Evolutionary conservation across 2,888 invertebrate species (phyloP).

Genomic region (Exephanes ischioxanthus): DNA sequence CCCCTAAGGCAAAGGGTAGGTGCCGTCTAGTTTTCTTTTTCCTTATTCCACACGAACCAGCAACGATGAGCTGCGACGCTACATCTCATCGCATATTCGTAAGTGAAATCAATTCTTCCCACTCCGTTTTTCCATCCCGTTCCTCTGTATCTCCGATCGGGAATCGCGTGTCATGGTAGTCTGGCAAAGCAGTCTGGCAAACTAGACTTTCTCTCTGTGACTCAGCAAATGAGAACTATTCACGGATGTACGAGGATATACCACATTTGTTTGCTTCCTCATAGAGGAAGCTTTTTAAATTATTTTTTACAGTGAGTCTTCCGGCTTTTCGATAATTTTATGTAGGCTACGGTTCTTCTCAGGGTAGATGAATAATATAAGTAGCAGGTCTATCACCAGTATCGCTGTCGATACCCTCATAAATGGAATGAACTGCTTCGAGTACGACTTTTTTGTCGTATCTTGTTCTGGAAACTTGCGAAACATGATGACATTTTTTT

Average conservation of each 20-base stretch:
- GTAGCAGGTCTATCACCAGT: background rate
- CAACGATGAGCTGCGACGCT: constrained; percentile 19
- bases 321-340: background rate
- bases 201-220: background rate
- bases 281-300: background rate
- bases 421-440: constrained; percentile 37
- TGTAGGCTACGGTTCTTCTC: background rate
- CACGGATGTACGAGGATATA: background rate
- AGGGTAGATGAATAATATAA: background rate
- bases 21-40: constrained; percentile 27
- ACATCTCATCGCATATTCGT: constrained; percentile 27
- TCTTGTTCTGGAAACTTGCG: background rate
- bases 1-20: constrained; percentile 14
- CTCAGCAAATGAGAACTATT: background rate
- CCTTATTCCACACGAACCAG: background rate
- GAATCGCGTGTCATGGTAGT: constrained; percentile 13
- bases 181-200: background rate
- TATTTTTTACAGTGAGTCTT: background rate
- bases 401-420: background rate
- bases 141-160: background rate
- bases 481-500: constrained; percentile 19
- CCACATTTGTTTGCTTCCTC: background rate
- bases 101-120: constrained; percentile 61
- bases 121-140: constrained; percentile 5
- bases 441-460: background rate